Evolutionary conservation across 2,888 invertebrate genomes (phyloP).

Genomic region (Oxyteleia sp.): DNA sequence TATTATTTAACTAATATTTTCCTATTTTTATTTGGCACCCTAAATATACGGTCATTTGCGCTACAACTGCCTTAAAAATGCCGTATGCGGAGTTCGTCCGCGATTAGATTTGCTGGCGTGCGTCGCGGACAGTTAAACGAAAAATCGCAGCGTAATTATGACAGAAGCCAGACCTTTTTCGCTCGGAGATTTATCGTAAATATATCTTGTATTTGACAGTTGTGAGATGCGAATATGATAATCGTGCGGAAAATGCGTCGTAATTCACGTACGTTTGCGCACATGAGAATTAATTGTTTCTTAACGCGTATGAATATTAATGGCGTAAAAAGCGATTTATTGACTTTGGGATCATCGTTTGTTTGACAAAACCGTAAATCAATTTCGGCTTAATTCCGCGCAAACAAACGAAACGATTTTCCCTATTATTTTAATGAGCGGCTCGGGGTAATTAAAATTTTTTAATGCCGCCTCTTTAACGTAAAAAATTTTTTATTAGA

Average conservation of each 20-base stretch:
- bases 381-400: neutral
- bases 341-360: constrained; percentile 8
- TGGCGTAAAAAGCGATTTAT: constrained; percentile 24
- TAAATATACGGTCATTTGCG: too few relatives aligned
- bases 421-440: neutral
- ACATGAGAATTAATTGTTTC: constrained; percentile 26
- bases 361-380: constrained; percentile 1
- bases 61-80: too few relatives aligned
- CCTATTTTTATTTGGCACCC: too few relatives aligned
- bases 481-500: constrained; percentile 21
- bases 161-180: constrained; percentile 19
- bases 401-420: neutral
- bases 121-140: neutral
- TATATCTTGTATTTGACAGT: constrained; percentile 7
- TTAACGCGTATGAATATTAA: constrained; percentile 27
- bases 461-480: constrained; percentile 2
- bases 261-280: constrained; percentile 14
- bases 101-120: neutral
- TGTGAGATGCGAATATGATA: constrained; percentile 42
- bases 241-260: constrained; percentile 30
- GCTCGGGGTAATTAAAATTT: constrained; percentile 35
- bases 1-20: too few relatives aligned
- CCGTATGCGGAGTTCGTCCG: neutral
- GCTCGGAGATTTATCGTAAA: constrained; percentile 13
- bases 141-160: constrained; percentile 28